A percentile compares a stretch with the other conserved stretches of the same genome.
Conservation (phyloP, 2,888 invertebrate species). For the Acleris cristana region DNA sequence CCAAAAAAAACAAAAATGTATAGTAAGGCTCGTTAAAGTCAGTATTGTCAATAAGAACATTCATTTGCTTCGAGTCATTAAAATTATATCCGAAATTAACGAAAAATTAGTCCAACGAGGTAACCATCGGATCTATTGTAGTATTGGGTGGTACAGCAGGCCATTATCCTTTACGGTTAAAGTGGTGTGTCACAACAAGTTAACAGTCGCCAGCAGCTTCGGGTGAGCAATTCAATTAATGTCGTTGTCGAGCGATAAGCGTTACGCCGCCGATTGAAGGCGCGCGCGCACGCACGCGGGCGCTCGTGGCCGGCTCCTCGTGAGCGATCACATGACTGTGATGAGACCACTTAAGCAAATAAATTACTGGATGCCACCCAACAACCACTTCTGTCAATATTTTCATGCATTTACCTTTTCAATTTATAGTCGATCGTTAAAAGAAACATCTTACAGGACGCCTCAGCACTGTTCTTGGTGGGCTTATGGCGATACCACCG, state of each 20-base stretch:
- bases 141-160: constrained; percentile 41
- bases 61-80: no score
- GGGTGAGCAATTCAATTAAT: constrained; percentile 64
- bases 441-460: constrained; percentile 22
- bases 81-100: no score
- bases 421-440: constrained; percentile 42
- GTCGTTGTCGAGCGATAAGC: constrained; percentile 58
- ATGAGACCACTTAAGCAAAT: constrained; percentile 82
- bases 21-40: no score
- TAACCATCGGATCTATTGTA: neutral
- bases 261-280: constrained; percentile 51
- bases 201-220: constrained; percentile 41
- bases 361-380: constrained; percentile 63
- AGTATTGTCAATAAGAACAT: no score
- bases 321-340: constrained; percentile 78
- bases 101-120: no score
- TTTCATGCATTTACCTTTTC: constrained; percentile 52
- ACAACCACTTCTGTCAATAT: constrained; percentile 62
- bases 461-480: constrained; percentile 21
- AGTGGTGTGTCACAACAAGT: constrained; percentile 54
- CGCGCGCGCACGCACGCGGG: constrained; percentile 52
- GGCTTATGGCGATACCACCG: constrained; percentile 12
- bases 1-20: no score
- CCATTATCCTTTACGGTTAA: constrained; percentile 64
- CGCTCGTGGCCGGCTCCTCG: constrained; percentile 74